Evolutionary conservation across 1,140 invertebrate genomes (phyloP), one percentile per base, ranked within the genome.

Genomic region (Mesaphorura yosii): DNA sequence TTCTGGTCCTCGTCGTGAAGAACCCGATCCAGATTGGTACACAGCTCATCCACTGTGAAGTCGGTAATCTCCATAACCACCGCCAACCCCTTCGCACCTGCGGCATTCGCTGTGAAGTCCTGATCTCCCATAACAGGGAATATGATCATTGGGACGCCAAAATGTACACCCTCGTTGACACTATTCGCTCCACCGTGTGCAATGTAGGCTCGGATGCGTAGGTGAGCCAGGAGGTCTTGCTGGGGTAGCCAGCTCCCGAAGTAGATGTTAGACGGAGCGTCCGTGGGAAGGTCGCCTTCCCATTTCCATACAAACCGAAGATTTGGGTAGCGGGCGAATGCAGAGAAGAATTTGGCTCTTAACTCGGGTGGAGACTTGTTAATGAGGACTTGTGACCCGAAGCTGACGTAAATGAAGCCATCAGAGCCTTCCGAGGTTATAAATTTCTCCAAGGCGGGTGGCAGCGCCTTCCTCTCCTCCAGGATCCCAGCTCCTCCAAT

Each of bases 211-310:
- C 40, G 41, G 10, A 26, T 37, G 38, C 38, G 39, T 45, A 19
- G 44, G 46, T 23, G 38, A 37, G 71, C 78, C 84, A 28, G 88
- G 70, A 28, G 88, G 73, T 65, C 86, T 83, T 88, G 85, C 66
- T 88, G 86, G 0, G 85, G 84, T 61, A 86, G 69, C 85, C 86
- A 88, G 37, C 77, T 75, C 1, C 75, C 77, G 0, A 81, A 70
- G 64, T 76, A 77, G 0, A 87, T 78, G 67, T 87, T 87, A 1
- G 73, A 65, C 2, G 84, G 81, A 22, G 86, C 68, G 60, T 84
- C 76, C n/a, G n/a, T 61, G 23, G 71, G 68, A 60, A 51, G 10
- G 10, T 34, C 71, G 17, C 75, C 79, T 60, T 84, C 82, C 67
- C 81, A 84, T 68, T 85, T 86, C 83, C 83, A 86, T 1, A 86